A percentile compares a stretch with the other conserved stretches of the same genome.
These are phyloP conservation scores for Halocynthia roretzi DNA, from an alignment of 23 tunicate genomes.

Conservation along the genomic window DNA sequence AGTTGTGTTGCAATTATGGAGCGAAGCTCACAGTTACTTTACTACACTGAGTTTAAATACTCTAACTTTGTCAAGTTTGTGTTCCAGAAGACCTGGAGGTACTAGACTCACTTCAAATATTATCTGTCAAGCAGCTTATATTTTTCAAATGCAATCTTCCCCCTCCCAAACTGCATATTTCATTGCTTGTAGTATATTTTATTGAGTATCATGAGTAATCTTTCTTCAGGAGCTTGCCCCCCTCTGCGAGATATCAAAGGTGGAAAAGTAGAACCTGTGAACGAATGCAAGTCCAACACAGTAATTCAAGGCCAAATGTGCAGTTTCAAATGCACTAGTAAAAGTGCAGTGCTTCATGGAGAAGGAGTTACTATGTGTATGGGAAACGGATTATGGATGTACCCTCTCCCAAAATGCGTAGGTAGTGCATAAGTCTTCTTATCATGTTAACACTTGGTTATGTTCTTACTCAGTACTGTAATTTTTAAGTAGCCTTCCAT, in stretches of 20 bases:
- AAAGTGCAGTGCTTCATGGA: conserved; percentile 11
- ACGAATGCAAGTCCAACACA: conserved; percentile 26
- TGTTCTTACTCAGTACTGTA: too few species aligned
- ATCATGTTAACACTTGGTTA: background rate
- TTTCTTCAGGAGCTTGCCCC: conserved; percentile 48
- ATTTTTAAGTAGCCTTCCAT: too few species aligned
- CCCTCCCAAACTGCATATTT: background rate
- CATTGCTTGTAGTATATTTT: background rate
- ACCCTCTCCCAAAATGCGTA: conserved; percentile 51
- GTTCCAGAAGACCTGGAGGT: conserved; percentile 84
- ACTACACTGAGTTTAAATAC: conserved; percentile 55
- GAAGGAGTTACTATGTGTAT: conserved; percentile 45
- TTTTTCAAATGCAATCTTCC: background rate
- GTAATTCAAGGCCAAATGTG: conserved; percentile 38
- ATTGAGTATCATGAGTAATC: background rate
- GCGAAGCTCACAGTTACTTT: conserved; percentile 71
- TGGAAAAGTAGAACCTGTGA: conserved; percentile 24
- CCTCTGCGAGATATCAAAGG: conserved; percentile 36
- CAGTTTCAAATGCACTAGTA: conserved; percentile 25
- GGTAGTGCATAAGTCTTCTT: conserved; percentile 21
- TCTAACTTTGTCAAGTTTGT: conserved; percentile 49
- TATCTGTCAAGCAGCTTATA: background rate
- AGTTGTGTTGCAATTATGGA: conserved; percentile 59
- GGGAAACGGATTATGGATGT: conserved; percentile 74
- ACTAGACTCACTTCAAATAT: too few species aligned